Evolutionary conservation across 2,113 vertebrate species (phyloP).

Genomic region (Montifringilla adamsi): DNA sequence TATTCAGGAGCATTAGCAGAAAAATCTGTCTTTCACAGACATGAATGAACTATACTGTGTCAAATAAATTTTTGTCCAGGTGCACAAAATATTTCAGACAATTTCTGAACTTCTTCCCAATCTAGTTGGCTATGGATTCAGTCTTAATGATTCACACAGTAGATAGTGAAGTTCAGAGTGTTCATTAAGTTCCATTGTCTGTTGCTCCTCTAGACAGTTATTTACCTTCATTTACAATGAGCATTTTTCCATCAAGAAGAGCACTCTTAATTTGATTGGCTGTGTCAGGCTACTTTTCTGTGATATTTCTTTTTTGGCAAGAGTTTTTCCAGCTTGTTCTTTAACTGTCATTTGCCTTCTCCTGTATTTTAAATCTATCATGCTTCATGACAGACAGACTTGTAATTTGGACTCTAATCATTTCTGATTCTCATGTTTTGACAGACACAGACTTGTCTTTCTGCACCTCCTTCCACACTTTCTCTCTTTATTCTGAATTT

Average conservation of each 20-base stretch:
- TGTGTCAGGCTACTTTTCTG: background rate
- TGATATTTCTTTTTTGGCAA: slow-evolving; percentile 23
- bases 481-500: slow-evolving; percentile 31
- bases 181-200: slow-evolving; percentile 27
- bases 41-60: background rate
- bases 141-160: background rate
- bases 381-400: slow-evolving; percentile 62
- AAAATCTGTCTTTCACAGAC: background rate
- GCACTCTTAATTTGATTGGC: background rate
- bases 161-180: slow-evolving; percentile 11
- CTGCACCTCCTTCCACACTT: slow-evolving; percentile 51
- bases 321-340: slow-evolving; percentile 46
- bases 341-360: slow-evolving; percentile 58
- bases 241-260: background rate
- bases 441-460: slow-evolving; percentile 60
- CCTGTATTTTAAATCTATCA: slow-evolving; percentile 62
- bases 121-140: background rate
- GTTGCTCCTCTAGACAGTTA: background rate
- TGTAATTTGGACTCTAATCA: slow-evolving; percentile 68
- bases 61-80: background rate
- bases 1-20: background rate
- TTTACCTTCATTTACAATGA: slow-evolving; percentile 20
- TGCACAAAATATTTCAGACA: background rate
- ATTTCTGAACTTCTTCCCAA: background rate
- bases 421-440: slow-evolving; percentile 66